Conservation (phyloP, 2,888 invertebrate species). For the Phorcus lineatus region DNA sequence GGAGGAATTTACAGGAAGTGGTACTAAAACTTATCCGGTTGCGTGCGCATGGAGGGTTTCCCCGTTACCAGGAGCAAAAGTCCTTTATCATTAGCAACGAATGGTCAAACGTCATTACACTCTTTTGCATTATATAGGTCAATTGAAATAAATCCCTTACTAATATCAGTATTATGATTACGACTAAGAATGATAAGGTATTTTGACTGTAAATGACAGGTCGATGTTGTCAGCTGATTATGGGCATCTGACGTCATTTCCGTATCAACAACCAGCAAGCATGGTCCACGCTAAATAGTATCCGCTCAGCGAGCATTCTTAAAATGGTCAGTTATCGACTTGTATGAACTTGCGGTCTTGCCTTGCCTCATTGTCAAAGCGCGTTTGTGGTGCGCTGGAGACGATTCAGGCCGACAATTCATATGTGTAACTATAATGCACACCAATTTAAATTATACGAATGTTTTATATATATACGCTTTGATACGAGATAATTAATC, state of each 20-base stretch:
- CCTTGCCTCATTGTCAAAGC: too few species aligned
- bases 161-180: not conserved
- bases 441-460: too few species aligned
- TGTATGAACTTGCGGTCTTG: too few species aligned
- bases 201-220: not conserved
- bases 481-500: too few species aligned
- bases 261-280: constrained; percentile 45
- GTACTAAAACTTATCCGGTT: constrained; percentile 41
- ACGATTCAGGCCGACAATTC: too few species aligned
- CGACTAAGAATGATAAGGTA: not conserved
- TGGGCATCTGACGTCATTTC: constrained; percentile 51
- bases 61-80: constrained; percentile 57
- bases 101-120: not conserved
- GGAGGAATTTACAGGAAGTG: constrained; percentile 53
- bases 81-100: constrained; percentile 33
- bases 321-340: too few species aligned
- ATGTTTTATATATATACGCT: too few species aligned
- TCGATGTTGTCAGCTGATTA: constrained; percentile 43
- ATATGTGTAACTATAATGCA: too few species aligned
- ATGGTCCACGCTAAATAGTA: too few species aligned
- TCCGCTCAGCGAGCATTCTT: too few species aligned
- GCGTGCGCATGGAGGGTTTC: constrained; percentile 63
- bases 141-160: not conserved
- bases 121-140: not conserved
- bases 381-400: too few species aligned